Base-by-base conservation (phyloP, 2,113 vertebrate species). In the Scolopax mira region DNA sequence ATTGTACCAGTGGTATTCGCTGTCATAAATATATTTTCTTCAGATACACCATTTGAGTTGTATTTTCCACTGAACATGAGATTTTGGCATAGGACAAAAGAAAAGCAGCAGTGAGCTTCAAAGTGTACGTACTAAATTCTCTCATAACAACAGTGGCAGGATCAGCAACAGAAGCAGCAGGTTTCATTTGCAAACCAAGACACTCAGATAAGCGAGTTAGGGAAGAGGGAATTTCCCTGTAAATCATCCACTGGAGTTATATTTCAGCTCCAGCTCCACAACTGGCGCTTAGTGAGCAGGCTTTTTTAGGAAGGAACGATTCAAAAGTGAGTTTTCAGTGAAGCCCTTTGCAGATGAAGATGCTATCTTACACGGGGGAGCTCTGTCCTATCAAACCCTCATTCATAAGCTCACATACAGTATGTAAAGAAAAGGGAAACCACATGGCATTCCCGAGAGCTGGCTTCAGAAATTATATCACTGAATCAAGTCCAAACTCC, bases 151-250 rank as follows among this genome's bases (percentile, higher is more conserved):
- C 85, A 85, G 88, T 35, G 85, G 88, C 90, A 93, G 90, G 71
- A 93, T 88, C 85, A 88, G 82, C 54, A 85, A 83, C 66, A 74
- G 91, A 94, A 96, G 89, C 89, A 93, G 92, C 54, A 91, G 88
- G 66, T 94, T 96, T 85, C 85, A 77, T 88, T 81, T 79, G 79
- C 88, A 93, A 90, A 94, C 4, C 13, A 96, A 90, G 82, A 39
- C 85, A 58, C 46, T 85, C 66, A 79, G 74, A 79, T 55, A 82
- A 95, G 39, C 3, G 2, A 91, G 54, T 54, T 73, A 77, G 4
- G 24, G 66, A 69, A 85, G 70, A 61, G 27, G 22, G 44, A 87
- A 72, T 77, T 79, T 57, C 37, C 46, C 27, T 80, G 41, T 58
- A 79, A 82, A 85, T 54, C 2, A 0, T 51, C 81, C 60, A 25